Conservation (phyloP, 2,797 vertebrate species). For the Parauchenoglanis punctatus region DNA sequence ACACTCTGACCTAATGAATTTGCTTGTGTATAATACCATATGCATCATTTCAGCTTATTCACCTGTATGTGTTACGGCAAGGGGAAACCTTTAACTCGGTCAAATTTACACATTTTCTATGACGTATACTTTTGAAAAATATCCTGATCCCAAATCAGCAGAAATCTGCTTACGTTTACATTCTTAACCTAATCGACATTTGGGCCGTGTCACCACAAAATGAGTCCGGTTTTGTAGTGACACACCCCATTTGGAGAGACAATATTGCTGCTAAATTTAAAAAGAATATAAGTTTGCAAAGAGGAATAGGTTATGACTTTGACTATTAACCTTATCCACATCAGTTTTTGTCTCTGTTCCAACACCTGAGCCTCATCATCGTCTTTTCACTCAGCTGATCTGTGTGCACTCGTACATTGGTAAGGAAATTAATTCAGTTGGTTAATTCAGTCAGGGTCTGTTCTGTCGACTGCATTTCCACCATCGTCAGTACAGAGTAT, state of each 20-base stretch:
- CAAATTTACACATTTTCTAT: background rate
- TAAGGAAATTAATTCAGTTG: background rate
- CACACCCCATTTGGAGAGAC: background rate
- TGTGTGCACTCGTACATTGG: no score
- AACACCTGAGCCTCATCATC: background rate
- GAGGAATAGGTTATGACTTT: background rate
- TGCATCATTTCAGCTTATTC: background rate
- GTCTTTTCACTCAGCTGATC: background rate
- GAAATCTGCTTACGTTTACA: background rate
- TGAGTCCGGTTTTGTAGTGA: no score
- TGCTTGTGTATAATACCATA: background rate
- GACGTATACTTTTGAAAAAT: background rate
- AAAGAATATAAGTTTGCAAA: background rate
- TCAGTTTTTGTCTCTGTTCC: background rate
- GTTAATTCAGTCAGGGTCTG: background rate
- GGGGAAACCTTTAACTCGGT: no score
- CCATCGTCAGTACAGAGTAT: background rate
- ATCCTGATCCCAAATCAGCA: background rate
- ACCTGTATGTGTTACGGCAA: background rate
- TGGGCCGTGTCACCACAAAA: no score
- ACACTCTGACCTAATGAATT: slow-evolving; percentile 1
- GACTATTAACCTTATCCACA: background rate
- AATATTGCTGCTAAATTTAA: background rate
- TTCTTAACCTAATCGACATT: background rate
- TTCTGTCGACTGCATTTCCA: slow-evolving; percentile 1